Evolutionary conservation across 2,797 vertebrate species (phyloP).

Genomic region (Spatula versicolor): DNA sequence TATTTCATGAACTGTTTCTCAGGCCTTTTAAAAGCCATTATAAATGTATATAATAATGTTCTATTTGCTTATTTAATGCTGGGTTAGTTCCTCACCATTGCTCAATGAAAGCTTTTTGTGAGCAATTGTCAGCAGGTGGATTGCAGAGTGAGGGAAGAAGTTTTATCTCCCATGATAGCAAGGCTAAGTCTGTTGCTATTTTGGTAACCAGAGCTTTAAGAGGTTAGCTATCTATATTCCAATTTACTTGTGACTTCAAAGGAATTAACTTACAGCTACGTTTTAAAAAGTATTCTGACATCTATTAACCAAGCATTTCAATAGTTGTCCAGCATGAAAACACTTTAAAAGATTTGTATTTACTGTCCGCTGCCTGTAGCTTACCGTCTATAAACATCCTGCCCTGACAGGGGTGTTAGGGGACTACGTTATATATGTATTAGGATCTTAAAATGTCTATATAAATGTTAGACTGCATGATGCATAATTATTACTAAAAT

Average conservation of each 20-base stretch:
- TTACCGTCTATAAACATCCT: not conserved
- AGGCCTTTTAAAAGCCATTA: not conserved
- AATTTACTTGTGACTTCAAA: not conserved
- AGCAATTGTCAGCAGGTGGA: not conserved
- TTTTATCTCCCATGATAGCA: not conserved
- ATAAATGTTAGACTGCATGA: not conserved
- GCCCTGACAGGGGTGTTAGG: not conserved
- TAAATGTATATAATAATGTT: not conserved
- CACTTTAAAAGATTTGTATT: not conserved
- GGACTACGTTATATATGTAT: not conserved
- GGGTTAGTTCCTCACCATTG: not conserved
- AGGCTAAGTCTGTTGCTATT: not conserved
- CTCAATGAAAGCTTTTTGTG: not conserved
- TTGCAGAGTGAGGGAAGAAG: not conserved
- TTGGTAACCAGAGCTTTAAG: not conserved
- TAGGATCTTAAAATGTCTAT: not conserved
- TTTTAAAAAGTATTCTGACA: not conserved
- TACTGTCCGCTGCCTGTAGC: not conserved
- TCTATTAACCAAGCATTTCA: not conserved
- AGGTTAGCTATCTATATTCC: not conserved
- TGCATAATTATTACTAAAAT: not conserved
- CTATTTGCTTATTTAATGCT: not conserved
- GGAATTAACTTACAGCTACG: not conserved
- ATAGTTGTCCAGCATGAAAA: not conserved
- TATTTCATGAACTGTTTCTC: not conserved